Evolutionary conservation across 2,797 vertebrate genomes (phyloP).

Genomic region (Melanotaenia parkinsoni): DNA sequence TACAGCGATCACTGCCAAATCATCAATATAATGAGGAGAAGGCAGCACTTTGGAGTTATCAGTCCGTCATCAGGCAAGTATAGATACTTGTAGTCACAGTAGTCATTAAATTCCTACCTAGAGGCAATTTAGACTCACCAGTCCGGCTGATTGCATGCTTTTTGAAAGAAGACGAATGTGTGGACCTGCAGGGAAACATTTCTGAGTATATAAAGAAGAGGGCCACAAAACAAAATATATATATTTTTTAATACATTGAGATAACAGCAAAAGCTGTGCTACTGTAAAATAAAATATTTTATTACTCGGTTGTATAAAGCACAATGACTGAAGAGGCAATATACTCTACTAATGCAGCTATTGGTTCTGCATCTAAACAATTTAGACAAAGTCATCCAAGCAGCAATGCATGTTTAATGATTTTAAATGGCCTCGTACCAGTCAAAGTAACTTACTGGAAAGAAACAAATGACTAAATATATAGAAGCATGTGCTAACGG

Average conservation of each 20-base stretch:
- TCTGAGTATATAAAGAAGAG: constrained; percentile 18
- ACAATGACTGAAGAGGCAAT: constrained; percentile 21
- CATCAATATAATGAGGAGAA: background rate
- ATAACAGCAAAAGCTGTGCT: constrained; percentile 24
- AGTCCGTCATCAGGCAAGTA: constrained; percentile 22
- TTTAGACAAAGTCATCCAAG: constrained; percentile 24
- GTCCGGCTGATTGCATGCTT: constrained; percentile 28
- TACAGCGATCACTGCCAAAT: background rate
- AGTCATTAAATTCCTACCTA: constrained; percentile 29
- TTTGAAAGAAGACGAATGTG: constrained; percentile 29
- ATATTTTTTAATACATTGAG: constrained; percentile 1
- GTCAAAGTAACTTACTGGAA: constrained; percentile 21
- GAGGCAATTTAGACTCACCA: constrained; percentile 25
- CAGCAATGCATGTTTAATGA: constrained; percentile 15
- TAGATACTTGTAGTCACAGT: constrained; percentile 19
- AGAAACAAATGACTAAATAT: constrained; percentile 26
- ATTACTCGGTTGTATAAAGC: constrained; percentile 20
- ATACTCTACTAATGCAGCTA: constrained; percentile 25
- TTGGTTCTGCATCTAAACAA: constrained; percentile 14
- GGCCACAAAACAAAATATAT: constrained; percentile 17
- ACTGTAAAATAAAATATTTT: constrained; percentile 22
- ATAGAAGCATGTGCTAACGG: constrained; percentile 11
- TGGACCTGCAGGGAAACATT: constrained; percentile 8
- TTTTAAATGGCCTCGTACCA: constrained; percentile 16
- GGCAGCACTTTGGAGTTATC: constrained; percentile 9